These are phyloP conservation scores for Bombylius major DNA, from an alignment of 2,888 invertebrate genomes.

Conservation along the genomic window DNA sequence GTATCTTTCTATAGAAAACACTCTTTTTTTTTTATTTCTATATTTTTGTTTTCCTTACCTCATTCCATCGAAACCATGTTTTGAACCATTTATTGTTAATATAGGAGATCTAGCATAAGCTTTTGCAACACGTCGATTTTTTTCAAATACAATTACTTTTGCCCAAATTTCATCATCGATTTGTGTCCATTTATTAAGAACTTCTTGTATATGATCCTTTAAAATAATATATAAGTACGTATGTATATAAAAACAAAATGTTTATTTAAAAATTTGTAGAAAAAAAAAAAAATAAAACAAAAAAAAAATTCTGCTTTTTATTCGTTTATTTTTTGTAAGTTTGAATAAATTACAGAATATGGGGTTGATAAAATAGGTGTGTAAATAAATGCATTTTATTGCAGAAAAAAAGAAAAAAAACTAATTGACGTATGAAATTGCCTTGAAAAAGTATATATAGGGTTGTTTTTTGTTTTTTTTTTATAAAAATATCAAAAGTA, in stretches of 20 bases:
- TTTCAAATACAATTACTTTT: slow-evolving; percentile 92
- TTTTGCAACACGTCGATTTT: slow-evolving; percentile 89
- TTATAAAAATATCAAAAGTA: no score
- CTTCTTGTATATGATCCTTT: slow-evolving; percentile 94
- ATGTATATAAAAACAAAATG: no score
- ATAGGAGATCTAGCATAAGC: slow-evolving; percentile 93
- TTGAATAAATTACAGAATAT: no score
- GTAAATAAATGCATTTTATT: no score
- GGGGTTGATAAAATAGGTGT: no score
- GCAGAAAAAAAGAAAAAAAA: no score
- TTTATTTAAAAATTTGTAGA: background rate
- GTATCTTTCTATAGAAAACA: background rate
- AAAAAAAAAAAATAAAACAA: background rate
- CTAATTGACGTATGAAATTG: no score
- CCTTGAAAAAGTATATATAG: no score
- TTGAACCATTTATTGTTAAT: slow-evolving; percentile 89
- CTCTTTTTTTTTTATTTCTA: no score
- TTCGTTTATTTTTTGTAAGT: no score
- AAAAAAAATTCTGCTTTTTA: no score
- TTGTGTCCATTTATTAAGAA: slow-evolving; percentile 89
- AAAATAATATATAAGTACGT: slow-evolving; percentile 27
- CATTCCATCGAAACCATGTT: slow-evolving; percentile 92
- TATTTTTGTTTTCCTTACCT: slow-evolving; percentile 57
- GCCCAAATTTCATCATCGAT: slow-evolving; percentile 99
- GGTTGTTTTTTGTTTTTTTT: no score